phyloP scores from a whole-genome alignment of 2,888 invertebrate genomes.

The Alloplasta piceator region DNA sequence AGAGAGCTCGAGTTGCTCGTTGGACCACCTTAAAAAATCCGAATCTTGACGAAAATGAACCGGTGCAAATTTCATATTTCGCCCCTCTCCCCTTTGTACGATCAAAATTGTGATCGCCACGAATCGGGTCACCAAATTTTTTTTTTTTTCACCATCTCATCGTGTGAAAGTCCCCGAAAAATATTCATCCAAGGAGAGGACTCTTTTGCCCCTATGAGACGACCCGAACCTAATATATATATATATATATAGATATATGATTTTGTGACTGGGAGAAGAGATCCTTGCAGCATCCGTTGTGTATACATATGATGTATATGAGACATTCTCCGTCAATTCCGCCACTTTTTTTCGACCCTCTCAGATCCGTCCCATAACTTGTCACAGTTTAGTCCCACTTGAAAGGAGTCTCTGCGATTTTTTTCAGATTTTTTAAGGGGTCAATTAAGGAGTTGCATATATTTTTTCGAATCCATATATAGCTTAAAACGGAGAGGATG shows the following conservation, averaged over 20 bases:
- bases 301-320: too few species aligned
- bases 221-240: too few species aligned
- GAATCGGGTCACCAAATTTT: slow-evolving; percentile 42
- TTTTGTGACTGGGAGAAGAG: slow-evolving; percentile 19
- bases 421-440: too few species aligned
- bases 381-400: too few species aligned
- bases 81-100: slow-evolving; percentile 2
- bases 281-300: slow-evolving; percentile 32
- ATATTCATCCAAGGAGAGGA: slow-evolving; percentile 41
- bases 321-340: too few species aligned
- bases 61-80: slow-evolving; percentile 60
- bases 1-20: slow-evolving; percentile 62
- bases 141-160: slow-evolving; percentile 26
- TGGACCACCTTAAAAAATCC: slow-evolving; percentile 62
- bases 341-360: too few species aligned
- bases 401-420: too few species aligned
- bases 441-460: too few species aligned
- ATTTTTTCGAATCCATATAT: too few species aligned
- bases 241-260: too few species aligned
- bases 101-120: slow-evolving; percentile 28
- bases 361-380: too few species aligned
- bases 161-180: slow-evolving; percentile 47
- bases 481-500: too few species aligned
- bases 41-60: slow-evolving; percentile 56
- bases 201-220: slow-evolving; percentile 29